Conservation (phyloP, 1,140 invertebrate species). For the Lordiphosa mommai region DNA sequence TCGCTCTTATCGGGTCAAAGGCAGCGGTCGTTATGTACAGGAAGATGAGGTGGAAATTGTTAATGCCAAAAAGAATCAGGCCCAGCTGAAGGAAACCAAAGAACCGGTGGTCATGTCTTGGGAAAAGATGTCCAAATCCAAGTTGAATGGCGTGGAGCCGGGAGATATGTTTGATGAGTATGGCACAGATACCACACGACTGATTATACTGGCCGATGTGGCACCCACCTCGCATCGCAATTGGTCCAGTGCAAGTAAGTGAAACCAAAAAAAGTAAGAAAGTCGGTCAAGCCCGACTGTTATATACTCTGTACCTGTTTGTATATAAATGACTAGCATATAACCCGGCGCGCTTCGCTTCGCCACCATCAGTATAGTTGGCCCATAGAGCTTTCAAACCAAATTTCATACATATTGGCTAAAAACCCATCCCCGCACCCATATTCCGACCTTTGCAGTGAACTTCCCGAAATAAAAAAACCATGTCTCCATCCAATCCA, state of each 20-base stretch:
- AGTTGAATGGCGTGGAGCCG: constrained; percentile 98
- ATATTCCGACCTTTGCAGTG: no score
- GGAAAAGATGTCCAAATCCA: constrained; percentile 99
- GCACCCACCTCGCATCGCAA: constrained; percentile 90
- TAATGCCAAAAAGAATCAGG: constrained; percentile 82
- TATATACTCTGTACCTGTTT: no score
- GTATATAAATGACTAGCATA: no score
- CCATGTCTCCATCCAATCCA: no score
- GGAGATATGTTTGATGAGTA: constrained; percentile 88
- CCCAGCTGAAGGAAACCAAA: constrained; percentile 84
- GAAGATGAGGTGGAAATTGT: constrained; percentile 82
- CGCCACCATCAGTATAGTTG: no score
- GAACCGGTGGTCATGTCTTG: constrained; percentile 86
- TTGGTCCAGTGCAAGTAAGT: constrained; percentile 89
- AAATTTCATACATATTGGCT: no score
- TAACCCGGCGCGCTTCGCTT: no score
- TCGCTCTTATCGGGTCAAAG: constrained; percentile 88
- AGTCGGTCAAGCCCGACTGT: no score
- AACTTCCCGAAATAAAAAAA: no score
- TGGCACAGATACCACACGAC: constrained; percentile 93
- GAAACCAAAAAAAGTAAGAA: no score
- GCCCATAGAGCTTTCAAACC: no score
- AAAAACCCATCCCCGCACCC: no score
- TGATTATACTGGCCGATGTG: constrained; percentile 92
- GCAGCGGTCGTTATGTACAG: constrained; percentile 89